phyloP scores from a whole-genome alignment of 2,797 vertebrate species.

The Acropternis orthonyx region DNA sequence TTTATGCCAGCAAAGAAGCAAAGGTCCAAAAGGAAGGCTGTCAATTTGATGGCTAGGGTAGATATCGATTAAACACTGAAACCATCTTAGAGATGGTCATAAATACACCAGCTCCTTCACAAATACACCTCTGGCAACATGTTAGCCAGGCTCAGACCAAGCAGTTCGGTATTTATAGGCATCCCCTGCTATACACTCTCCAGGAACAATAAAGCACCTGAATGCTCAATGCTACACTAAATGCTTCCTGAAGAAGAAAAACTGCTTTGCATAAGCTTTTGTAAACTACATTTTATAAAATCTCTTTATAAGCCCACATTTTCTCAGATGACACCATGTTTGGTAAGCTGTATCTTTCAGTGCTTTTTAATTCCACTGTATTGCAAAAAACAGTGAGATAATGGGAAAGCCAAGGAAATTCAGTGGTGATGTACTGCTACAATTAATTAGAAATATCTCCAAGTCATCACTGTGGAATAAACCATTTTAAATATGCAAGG shows the following conservation, averaged over 20 bases:
- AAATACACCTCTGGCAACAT: background rate
- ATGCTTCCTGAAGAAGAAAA: background rate
- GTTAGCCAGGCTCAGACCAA: background rate
- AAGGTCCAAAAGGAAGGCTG: background rate
- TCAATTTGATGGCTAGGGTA: background rate
- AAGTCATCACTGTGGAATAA: background rate
- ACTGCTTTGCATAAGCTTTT: background rate
- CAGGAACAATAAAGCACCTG: background rate
- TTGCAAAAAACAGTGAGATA: background rate
- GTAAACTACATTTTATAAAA: background rate
- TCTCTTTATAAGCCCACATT: background rate
- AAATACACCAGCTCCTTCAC: background rate
- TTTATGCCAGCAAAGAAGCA: background rate
- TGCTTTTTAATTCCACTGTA: conserved; percentile 8
- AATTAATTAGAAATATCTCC: conserved; percentile 32
- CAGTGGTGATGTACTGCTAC: background rate
- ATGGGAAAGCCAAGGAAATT: background rate
- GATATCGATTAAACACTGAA: background rate
- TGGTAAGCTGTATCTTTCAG: background rate
- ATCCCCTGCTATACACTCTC: background rate
- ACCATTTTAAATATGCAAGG: conserved; percentile 12
- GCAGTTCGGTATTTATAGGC: background rate
- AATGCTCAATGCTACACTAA: background rate
- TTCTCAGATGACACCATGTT: background rate
- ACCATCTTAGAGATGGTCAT: background rate